Conservation (phyloP, 2,113 vertebrate species). For the Eupsittula cactorum region DNA sequence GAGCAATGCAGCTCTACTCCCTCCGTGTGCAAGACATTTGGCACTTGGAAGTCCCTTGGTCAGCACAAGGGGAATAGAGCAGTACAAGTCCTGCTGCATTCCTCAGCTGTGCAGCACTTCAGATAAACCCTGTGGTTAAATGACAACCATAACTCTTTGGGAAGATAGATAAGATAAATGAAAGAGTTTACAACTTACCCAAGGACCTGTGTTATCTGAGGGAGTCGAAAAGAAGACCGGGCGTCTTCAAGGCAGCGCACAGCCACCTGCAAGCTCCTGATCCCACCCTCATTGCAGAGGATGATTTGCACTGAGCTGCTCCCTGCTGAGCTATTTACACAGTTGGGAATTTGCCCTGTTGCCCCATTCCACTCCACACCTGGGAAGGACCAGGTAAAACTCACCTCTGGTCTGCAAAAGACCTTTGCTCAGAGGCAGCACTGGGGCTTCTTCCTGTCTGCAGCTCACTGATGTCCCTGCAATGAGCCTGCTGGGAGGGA, state of each 20-base stretch:
- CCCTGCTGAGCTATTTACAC: background rate
- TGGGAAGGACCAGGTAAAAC: background rate
- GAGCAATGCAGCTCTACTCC: background rate
- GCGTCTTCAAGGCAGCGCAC: background rate
- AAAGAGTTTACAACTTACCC: slow-evolving; percentile 16
- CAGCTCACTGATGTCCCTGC: background rate
- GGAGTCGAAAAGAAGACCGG: background rate
- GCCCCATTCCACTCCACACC: background rate
- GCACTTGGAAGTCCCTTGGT: background rate
- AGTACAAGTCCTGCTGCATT: slow-evolving; percentile 51
- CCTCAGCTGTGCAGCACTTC: background rate
- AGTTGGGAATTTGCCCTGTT: background rate
- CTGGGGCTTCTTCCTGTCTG: background rate
- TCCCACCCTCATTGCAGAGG: background rate
- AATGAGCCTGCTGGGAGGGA: background rate
- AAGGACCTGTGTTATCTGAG: background rate
- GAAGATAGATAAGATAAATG: slow-evolving; percentile 25
- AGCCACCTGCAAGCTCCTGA: background rate
- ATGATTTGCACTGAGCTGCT: background rate
- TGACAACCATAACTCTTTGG: background rate
- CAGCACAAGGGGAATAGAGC: background rate
- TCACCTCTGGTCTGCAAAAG: background rate
- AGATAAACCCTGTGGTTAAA: slow-evolving; percentile 11
- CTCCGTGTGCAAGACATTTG: background rate
- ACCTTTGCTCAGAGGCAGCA: background rate